Evolutionary conservation across 2,888 invertebrate species (phyloP).

Genomic region (Ophion ventricosus): DNA sequence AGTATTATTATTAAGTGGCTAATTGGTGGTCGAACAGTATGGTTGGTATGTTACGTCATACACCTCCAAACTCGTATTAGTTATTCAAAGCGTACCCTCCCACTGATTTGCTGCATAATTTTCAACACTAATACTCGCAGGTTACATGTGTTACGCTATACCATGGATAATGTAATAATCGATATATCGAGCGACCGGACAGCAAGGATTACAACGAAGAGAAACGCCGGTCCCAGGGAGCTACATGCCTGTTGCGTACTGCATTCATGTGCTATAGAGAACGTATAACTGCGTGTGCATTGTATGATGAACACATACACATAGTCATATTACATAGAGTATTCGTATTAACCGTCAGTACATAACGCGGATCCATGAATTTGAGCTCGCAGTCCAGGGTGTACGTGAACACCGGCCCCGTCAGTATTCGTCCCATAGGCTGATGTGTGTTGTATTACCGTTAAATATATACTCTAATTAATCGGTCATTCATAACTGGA

Average conservation of each 20-base stretch:
- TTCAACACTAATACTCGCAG: constrained; percentile 45
- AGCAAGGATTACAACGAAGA: constrained; percentile 61
- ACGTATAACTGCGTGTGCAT: constrained; percentile 23
- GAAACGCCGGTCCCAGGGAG: constrained; percentile 46
- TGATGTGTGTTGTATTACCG: constrained; percentile 14
- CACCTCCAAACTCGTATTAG: constrained; percentile 38
- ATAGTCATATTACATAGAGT: constrained; percentile 24
- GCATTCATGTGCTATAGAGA: constrained; percentile 37
- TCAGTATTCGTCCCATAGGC: background rate
- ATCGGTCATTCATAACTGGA: constrained; percentile 19
- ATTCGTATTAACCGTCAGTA: constrained; percentile 32
- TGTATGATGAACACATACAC: constrained; percentile 22
- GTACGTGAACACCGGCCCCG: constrained; percentile 4
- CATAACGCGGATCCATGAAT: constrained; percentile 23
- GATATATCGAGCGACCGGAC: constrained; percentile 53
- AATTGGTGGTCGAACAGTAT: background rate
- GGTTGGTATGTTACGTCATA: background rate
- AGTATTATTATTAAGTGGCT: background rate
- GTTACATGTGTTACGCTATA: constrained; percentile 56
- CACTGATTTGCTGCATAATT: constrained; percentile 58
- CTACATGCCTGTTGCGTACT: constrained; percentile 63
- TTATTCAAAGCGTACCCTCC: constrained; percentile 20
- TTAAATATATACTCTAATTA: constrained; percentile 26
- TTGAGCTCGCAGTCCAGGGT: constrained; percentile 7
- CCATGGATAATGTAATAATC: constrained; percentile 62